Evolutionary conservation across 2,113 vertebrate genomes (phyloP), one percentile per base, ranked within the genome.

Genomic region (Thomomys bottae): DNA sequence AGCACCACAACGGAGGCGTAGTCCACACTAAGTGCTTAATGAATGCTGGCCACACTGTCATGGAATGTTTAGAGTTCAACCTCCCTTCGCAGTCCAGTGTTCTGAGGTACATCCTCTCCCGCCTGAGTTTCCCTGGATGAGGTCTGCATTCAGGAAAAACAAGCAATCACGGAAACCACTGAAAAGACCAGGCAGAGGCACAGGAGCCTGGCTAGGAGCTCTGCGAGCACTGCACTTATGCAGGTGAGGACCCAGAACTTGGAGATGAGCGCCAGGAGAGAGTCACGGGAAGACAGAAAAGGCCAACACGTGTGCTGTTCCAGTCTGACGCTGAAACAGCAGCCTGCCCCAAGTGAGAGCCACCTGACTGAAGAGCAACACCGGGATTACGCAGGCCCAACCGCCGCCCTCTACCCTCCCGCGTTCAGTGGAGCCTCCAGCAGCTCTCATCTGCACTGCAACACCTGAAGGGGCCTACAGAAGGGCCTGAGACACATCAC

Each of bases 191-290:
- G 14, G 45, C 45, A 24, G 70, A 36, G 42, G 10, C 2, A 1
- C 57, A 8, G 26, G 42, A 75, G 15, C 2, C 18, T 1, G 0
- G 81, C 6, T 0, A 4, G 61, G 64, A 34, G 3, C 28, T 59
- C 45, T 2, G 12, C 38, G 17, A 20, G 26, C 59, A 0, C 2
- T 0, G 54, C 0, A 8, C 15, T 40, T 15, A 2, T 0, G 20
- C 0, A 36, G 57, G 32, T 17, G 14, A 81, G 32, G 54, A 68
- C 17, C 0, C 6, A 23, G 26, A 8, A n/a, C 0, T 1, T 0
- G 21, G 67, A 67, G 12, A 12, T 0, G 2, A 3, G 2, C n/a
- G 36, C 59, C 49, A 61, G 21, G 21, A 61, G 59, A 11, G 23
- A 4, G 59, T 3, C 59, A 6, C 24, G 15, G 2, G 20, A 2